Evolutionary conservation across 2,797 vertebrate genomes (phyloP).

Genomic region (Oreonectes daqikongensis): DNA sequence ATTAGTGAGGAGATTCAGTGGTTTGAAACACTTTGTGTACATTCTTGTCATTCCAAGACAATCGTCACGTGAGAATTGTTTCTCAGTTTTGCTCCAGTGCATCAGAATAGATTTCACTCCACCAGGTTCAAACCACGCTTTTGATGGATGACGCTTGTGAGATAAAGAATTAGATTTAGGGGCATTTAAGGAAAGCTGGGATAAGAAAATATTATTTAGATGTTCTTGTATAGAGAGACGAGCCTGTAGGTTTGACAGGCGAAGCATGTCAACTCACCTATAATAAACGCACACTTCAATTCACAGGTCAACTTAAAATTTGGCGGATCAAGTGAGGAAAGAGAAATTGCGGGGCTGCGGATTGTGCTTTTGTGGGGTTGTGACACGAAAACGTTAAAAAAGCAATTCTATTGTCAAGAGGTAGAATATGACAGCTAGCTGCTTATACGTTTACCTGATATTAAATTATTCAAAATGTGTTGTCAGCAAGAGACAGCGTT

Average conservation of each 20-base stretch:
- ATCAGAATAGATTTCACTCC: slow-evolving; percentile 34
- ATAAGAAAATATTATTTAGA: slow-evolving; percentile 28
- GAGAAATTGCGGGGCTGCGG: neutral
- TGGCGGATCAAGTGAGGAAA: neutral
- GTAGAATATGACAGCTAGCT: slow-evolving; percentile 53
- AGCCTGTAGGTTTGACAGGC: slow-evolving; percentile 36
- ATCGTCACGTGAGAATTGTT: too few species aligned
- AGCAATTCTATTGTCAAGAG: slow-evolving; percentile 45
- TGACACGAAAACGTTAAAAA: slow-evolving; percentile 59
- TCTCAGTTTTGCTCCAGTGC: slow-evolving; percentile 47
- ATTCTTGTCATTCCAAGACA: too few species aligned
- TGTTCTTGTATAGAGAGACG: slow-evolving; percentile 7
- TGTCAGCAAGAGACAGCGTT: slow-evolving; percentile 55
- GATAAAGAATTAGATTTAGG: slow-evolving; percentile 41
- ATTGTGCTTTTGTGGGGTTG: slow-evolving; percentile 46
- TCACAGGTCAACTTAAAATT: slow-evolving; percentile 32
- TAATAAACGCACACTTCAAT: slow-evolving; percentile 34
- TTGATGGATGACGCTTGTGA: slow-evolving; percentile 41
- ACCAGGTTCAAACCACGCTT: slow-evolving; percentile 12
- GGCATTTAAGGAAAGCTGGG: slow-evolving; percentile 33
- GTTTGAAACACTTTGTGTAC: neutral
- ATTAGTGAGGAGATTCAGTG: neutral
- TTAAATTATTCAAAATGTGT: slow-evolving; percentile 65
- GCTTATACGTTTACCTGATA: slow-evolving; percentile 63
- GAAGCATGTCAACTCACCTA: slow-evolving; percentile 22